Evolutionary conservation across 2,797 vertebrate genomes (phyloP).

Genomic region (Enoplosus armatus): DNA sequence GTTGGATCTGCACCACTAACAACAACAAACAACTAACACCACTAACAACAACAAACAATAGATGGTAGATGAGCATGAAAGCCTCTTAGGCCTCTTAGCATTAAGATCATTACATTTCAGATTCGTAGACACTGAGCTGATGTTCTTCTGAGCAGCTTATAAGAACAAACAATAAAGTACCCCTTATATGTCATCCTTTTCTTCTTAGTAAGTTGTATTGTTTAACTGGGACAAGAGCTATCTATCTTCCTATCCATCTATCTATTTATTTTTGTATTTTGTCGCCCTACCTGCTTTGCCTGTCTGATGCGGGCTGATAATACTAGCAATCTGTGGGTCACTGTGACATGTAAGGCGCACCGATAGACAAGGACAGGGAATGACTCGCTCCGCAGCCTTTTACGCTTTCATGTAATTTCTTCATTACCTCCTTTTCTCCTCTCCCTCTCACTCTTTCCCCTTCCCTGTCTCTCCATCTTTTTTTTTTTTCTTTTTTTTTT

Average conservation of each 20-base stretch:
- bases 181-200: constrained; percentile 5
- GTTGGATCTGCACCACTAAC: constrained; percentile 26
- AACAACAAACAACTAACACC: constrained; percentile 48
- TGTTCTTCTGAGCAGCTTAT: constrained; percentile 54
- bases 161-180: constrained; percentile 34
- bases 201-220: neutral
- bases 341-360: constrained; percentile 31
- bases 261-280: neutral
- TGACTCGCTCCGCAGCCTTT: constrained; percentile 30
- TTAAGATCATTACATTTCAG: constrained; percentile 44
- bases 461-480: constrained; percentile 37
- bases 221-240: neutral
- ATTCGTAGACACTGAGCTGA: constrained; percentile 46
- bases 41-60: constrained; percentile 48
- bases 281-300: neutral
- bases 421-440: constrained; percentile 54
- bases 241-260: neutral
- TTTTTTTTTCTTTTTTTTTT: constrained; percentile 30
- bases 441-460: constrained; percentile 33
- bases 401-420: constrained; percentile 59
- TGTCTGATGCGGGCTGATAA: constrained; percentile 13
- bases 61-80: constrained; percentile 23
- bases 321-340: constrained; percentile 30
- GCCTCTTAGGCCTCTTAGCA: constrained; percentile 34
- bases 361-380: neutral